Percentiles rank a stretch among this genome's conserved stretches.
phyloP scores from a whole-genome alignment of 2,113 vertebrate species.

The Xerus inauris region DNA sequence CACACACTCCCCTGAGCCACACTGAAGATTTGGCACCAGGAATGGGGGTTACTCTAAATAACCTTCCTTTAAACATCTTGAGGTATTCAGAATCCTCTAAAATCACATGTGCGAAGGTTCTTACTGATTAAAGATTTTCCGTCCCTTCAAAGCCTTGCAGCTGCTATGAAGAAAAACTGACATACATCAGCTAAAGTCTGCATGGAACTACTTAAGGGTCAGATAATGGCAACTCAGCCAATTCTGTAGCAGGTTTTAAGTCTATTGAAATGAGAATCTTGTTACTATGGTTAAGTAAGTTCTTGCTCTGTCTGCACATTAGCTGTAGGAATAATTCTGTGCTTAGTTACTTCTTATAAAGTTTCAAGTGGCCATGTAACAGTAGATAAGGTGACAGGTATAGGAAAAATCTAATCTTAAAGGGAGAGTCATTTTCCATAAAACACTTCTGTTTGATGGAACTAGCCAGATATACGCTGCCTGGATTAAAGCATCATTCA shows the following conservation, averaged over 20 bases:
- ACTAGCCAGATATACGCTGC: neutral
- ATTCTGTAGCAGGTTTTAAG: slow-evolving; percentile 35
- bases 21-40: neutral
- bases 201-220: neutral
- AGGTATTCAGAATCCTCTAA: slow-evolving; percentile 77
- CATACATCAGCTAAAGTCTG: neutral
- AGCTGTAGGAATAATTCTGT: neutral
- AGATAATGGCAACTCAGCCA: neutral
- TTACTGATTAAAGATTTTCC: slow-evolving; percentile 76
- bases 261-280: neutral
- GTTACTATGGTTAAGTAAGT: neutral
- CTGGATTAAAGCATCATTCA: neutral
- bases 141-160: slow-evolving; percentile 45
- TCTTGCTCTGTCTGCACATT: neutral
- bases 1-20: neutral
- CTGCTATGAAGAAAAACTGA: slow-evolving; percentile 51
- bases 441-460: neutral
- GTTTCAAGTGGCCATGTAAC: neutral
- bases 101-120: slow-evolving; percentile 40
- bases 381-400: neutral
- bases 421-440: neutral
- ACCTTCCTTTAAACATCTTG: slow-evolving; percentile 70
- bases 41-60: neutral
- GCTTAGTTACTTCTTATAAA: neutral
- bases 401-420: neutral